Evolutionary conservation across 2,888 invertebrate species (phyloP), one percentile per base, ranked within the genome.

Genomic region (Carabus problematicus): DNA sequence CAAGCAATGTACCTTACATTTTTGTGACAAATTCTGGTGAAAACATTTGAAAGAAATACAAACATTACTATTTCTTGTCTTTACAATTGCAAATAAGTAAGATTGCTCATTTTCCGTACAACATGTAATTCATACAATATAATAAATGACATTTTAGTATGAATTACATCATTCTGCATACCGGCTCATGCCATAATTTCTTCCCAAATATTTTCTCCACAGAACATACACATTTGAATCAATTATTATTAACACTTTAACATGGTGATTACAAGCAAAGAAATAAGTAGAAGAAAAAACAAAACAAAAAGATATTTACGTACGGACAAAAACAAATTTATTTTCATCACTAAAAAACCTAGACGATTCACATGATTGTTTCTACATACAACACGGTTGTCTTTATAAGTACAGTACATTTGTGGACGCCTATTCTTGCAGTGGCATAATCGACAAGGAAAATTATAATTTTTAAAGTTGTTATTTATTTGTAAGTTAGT

Each of bases 281-380:
- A 47, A 29, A n/a, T 19, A 61, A n/a, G 18, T 16, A 19, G n/a
- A 19, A 61, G 19, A 12, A 61, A 18, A 61, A 16, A 7, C 19
- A 29, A 59, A 66, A 67, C 52, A 67, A 60, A 67, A 60, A 42
- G 11, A 59, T 39, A 59, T 42, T 47, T 47, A 67, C 52, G 60
- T 67, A 69, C 69, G 56, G 69, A 69, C 62, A 56, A 69, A 69
- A 69, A 61, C 54, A 62, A 62, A 16, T 69, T 69, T 69, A 69
- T 62, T 62, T 42, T 61, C 42, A 62, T 69, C 56, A 56, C 69
- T 69, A 69, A 69, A 62, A 63, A 61, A 61, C 55, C 66, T 66
- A 66, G 40, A 66, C 58, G 66, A 66, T 42, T 59, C 56, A 64
- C 56, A 68, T 16, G n/a, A 29, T n/a, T 56, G 12, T 54, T 61